Conservation (phyloP, 1,140 invertebrate genomes). For the Pinna nobilis region DNA sequence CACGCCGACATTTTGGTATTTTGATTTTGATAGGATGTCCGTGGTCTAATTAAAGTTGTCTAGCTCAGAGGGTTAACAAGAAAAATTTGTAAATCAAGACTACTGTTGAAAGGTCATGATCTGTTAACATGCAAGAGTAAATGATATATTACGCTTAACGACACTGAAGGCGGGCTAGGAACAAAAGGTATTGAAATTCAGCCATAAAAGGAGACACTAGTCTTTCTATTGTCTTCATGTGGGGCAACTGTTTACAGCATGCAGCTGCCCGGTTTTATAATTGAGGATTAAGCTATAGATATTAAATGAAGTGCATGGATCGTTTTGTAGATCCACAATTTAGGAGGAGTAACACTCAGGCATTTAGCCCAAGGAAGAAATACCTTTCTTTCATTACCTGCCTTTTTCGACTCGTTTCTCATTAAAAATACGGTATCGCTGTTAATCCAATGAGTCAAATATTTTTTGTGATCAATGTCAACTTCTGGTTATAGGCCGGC, state of each 20-base stretch:
- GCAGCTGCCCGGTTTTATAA: conserved; percentile 19
- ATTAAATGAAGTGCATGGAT: conserved; percentile 19
- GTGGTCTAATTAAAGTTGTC: no score
- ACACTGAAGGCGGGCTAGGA: not conserved
- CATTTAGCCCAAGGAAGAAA: conserved; percentile 1
- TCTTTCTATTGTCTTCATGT: not conserved
- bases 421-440: no score
- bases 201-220: not conserved
- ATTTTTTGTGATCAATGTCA: no score
- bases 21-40: no score
- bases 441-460: no score
- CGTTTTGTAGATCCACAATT: not conserved
- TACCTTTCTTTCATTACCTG: conserved; percentile 13
- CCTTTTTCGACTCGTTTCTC: no score
- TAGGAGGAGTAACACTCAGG: conserved; percentile 3
- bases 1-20: no score
- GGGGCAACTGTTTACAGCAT: not conserved
- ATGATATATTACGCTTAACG: not conserved
- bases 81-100: no score
- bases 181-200: not conserved
- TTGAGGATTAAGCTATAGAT: conserved; percentile 10
- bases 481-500: no score
- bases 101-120: not conserved
- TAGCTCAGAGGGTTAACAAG: no score
- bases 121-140: not conserved